These are phyloP conservation scores for Riparia riparia DNA, from an alignment of 2,113 vertebrate genomes.

Conservation along the genomic window DNA sequence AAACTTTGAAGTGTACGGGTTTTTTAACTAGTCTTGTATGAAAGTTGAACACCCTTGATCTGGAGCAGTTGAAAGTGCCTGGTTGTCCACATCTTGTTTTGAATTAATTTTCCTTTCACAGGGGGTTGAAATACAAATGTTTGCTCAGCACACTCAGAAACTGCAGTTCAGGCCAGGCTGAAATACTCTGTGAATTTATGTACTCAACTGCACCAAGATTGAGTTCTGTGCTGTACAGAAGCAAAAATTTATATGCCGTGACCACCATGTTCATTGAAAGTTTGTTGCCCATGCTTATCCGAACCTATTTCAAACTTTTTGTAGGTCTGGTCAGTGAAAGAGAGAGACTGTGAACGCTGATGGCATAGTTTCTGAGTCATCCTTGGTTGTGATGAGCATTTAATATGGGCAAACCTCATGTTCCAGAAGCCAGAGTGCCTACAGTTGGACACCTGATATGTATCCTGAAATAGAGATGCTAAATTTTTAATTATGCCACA, in stretches of 20 bases:
- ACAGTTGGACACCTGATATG: background rate
- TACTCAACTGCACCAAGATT: background rate
- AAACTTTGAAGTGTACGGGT: background rate
- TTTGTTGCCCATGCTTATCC: background rate
- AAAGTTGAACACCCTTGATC: background rate
- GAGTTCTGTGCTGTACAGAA: background rate
- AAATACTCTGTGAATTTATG: background rate
- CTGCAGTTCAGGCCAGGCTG: background rate
- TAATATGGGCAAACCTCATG: background rate
- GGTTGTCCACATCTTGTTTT: background rate
- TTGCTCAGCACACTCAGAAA: background rate
- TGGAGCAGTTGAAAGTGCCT: background rate
- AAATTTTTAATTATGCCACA: background rate
- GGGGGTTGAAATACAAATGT: fast-evolving
- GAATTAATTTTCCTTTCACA: constrained; percentile 4
- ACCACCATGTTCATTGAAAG: background rate
- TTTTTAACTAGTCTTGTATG: background rate
- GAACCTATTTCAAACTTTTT: background rate
- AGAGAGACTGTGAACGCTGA: background rate
- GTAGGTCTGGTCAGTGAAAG: background rate
- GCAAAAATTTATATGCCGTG: background rate
- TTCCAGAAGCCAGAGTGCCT: background rate
- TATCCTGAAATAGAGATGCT: background rate
- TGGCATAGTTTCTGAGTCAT: background rate
- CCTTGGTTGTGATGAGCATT: background rate